Evolutionary conservation across 1,140 invertebrate genomes (phyloP).

Genomic region (Paracyclopina nana): DNA sequence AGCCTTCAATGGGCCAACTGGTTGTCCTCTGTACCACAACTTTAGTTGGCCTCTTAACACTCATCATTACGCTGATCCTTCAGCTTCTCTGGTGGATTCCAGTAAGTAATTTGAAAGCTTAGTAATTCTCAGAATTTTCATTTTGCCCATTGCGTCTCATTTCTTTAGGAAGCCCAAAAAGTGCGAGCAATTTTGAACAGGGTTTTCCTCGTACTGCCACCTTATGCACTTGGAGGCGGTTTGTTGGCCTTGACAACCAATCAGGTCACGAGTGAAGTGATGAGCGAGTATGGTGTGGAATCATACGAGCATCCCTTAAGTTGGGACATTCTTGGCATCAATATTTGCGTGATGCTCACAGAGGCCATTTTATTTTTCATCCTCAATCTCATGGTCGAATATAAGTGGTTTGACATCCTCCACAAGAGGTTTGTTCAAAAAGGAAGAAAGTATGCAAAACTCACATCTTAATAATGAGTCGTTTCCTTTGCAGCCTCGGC

Average conservation of each 20-base stretch:
- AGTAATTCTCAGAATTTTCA: too few species aligned
- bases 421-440: conserved; percentile 8
- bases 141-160: too few species aligned
- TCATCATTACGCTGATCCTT: background rate
- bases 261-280: conserved; percentile 27
- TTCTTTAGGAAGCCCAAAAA: too few species aligned
- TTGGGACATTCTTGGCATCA: conserved; percentile 36
- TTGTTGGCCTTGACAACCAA: conserved; percentile 36
- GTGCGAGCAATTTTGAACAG: conserved; percentile 29
- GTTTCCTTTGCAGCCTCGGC: too few species aligned
- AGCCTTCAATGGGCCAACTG: background rate
- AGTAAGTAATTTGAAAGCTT: background rate
- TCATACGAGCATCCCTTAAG: conserved; percentile 23
- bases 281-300: conserved; percentile 24
- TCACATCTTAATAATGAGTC: too few species aligned
- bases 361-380: conserved; percentile 33
- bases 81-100: background rate
- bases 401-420: conserved; percentile 19
- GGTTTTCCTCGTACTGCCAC: conserved; percentile 41
- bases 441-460: too few species aligned
- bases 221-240: conserved; percentile 42
- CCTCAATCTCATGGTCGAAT: conserved; percentile 34
- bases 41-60: background rate
- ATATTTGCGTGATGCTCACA: conserved; percentile 31
- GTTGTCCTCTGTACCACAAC: background rate